phyloP scores from a whole-genome alignment of 2,888 invertebrate genomes.

The Rapana venosa region DNA sequence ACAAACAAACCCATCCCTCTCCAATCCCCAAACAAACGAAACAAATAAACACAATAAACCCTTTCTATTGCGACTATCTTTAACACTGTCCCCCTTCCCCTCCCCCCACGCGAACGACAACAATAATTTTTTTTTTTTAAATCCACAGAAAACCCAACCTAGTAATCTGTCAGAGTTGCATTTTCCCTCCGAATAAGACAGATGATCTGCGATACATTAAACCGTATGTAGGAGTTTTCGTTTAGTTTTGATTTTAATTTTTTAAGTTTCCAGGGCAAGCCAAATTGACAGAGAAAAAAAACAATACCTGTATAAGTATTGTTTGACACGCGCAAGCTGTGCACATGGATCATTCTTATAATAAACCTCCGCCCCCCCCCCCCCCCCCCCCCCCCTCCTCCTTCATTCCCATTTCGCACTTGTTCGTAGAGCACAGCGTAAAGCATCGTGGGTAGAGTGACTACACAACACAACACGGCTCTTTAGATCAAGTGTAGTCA shows the following conservation, averaged over 20 bases:
- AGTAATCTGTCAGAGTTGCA: neutral
- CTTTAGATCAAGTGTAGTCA: constrained; percentile 25
- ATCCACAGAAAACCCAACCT: no score
- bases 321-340: neutral
- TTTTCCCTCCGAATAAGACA: neutral
- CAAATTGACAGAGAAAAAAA: neutral
- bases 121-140: no score
- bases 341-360: neutral
- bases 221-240: neutral
- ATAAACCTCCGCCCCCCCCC: neutral
- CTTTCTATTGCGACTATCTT: neutral
- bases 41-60: no score
- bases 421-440: neutral
- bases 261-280: neutral
- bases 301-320: neutral
- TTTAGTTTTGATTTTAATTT: neutral
- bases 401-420: no score
- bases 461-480: neutral
- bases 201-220: neutral
- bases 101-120: neutral
- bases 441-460: constrained; percentile 4
- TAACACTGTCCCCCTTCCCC: neutral
- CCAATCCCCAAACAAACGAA: no score
- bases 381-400: neutral
- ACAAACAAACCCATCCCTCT: no score